Base-by-base conservation (phyloP, 2,113 vertebrate genomes). In the Cyanistes caeruleus region DNA sequence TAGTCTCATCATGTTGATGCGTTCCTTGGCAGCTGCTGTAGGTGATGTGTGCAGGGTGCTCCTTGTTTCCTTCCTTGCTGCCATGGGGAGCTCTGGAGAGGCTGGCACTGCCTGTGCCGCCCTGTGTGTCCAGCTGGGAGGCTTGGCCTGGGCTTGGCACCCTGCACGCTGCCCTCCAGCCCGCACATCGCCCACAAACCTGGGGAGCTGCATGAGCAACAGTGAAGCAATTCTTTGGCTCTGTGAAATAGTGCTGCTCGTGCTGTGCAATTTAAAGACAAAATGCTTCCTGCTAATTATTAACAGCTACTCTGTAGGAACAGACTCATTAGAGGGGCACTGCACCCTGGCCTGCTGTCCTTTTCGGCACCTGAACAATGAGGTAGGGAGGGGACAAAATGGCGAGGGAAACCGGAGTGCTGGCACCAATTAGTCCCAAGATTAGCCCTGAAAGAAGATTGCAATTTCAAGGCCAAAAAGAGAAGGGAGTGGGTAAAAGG, bases 391-490 rank as follows among this genome's bases (percentile, higher is more conserved):
- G 35, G 30, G 65, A 49, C 93, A 87, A 76, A 90, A 77, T 49
- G 12, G 88, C 12, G 46, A 86, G 93, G 62, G 90, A 91, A 77
- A 75, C 93, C 35, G 15, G 35, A 77, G 96, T 90, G 90, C 97
- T 97, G 97, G 97, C 97, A 97, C 93, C 98, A 95, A 94, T 95
- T 97, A 98, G 98, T 96, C 93, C 97, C 17, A 41, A 97, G 98
- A 98, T 98, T 98, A 98, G 93, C 84, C 82, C 95, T 97, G 96
- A 97, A 98, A 98, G 98, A 98, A 98, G 98, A 98, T 99, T 98
- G 98, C 80, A 68, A 93, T 98, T 97, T 97, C 93, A 95, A 98
- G 97, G 97, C 98, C 98, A 97, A 85, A 97, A 97, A 91, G 97
- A 98, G 94, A 97, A 94, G 95, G 96, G 97, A 98, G 91, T 97